Percentiles rank a stretch among this genome's conserved stretches.
Evolutionary conservation across 2,113 vertebrate species (phyloP).

Genomic region (Sturnus vulgaris): DNA sequence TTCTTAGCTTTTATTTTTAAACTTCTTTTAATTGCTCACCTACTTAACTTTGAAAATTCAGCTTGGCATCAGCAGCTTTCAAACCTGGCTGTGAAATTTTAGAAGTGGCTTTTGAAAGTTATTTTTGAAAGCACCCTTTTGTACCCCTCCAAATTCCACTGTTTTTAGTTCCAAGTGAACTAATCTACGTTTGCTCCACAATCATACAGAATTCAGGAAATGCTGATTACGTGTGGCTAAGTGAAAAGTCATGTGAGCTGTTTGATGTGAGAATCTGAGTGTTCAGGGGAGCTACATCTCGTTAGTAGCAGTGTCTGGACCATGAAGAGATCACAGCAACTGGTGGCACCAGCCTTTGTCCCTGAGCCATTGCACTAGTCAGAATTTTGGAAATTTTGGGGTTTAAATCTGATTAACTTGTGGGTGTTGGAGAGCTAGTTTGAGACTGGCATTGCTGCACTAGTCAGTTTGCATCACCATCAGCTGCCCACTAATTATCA

Average conservation of each 20-base stretch:
- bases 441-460: slow-evolving; percentile 74
- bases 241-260: neutral
- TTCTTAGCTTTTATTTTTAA: neutral
- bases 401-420: slow-evolving; percentile 15
- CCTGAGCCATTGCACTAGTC: neutral
- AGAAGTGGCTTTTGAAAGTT: neutral
- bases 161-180: neutral
- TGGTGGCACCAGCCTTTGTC: slow-evolving; percentile 33
- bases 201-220: neutral
- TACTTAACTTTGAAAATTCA: neutral
- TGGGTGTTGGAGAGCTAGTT: slow-evolving; percentile 74
- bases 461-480: slow-evolving; percentile 87
- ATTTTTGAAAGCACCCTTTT: neutral
- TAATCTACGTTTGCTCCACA: neutral
- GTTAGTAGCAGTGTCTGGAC: neutral
- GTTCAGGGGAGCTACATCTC: neutral
- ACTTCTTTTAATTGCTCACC: neutral
- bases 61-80: neutral
- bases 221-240: rapidly evolving
- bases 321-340: neutral
- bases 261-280: neutral
- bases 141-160: neutral
- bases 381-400: slow-evolving; percentile 15
- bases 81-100: neutral
- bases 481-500: slow-evolving; percentile 87